A percentile compares a stretch with the other conserved stretches of the same genome.
Conservation (phyloP, 1,140 invertebrate species). For the roundworm (Caenorhabditis elegans) region DNA sequence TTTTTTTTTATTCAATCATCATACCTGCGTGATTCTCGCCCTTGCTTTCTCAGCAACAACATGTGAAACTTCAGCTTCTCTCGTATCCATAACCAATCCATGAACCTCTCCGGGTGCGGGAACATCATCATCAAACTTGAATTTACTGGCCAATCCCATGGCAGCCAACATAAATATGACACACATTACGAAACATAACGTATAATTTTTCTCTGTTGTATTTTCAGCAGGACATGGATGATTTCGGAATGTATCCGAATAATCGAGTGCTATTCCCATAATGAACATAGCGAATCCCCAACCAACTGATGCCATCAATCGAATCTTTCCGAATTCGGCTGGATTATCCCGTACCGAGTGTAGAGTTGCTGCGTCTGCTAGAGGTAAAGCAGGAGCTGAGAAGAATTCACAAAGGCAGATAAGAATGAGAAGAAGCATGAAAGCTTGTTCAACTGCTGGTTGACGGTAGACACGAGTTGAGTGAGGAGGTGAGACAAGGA, state of each 20-base stretch:
- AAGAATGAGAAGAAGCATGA: slow-evolving; percentile 86
- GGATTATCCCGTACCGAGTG: slow-evolving; percentile 55
- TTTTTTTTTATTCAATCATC: background rate
- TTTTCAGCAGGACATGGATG: slow-evolving; percentile 85
- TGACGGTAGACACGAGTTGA: slow-evolving; percentile 85
- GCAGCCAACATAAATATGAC: slow-evolving; percentile 93
- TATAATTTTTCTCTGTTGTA: slow-evolving; percentile 89
- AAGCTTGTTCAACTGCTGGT: slow-evolving; percentile 90
- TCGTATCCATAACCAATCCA: slow-evolving; percentile 66
- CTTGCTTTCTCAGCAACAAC: slow-evolving; percentile 64
- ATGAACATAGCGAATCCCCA: slow-evolving; percentile 95
- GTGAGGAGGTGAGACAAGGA: slow-evolving; percentile 86
- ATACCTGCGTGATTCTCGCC: slow-evolving; percentile 55
- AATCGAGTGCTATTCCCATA: slow-evolving; percentile 94
- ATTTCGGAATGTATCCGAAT: slow-evolving; percentile 82
- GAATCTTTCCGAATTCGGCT: slow-evolving; percentile 83
- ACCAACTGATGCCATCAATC: slow-evolving; percentile 96
- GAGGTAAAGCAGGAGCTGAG: slow-evolving; percentile 88
- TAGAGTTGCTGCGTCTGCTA: slow-evolving; percentile 82
- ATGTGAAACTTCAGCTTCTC: slow-evolving; percentile 63
- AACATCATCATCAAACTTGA: slow-evolving; percentile 68
- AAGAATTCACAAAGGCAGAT: slow-evolving; percentile 96
- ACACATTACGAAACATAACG: slow-evolving; percentile 95
- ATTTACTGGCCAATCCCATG: slow-evolving; percentile 78
- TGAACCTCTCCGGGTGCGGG: slow-evolving; percentile 57